phyloP scores from a whole-genome alignment of 2,113 vertebrate genomes.

The Epinephelus fuscoguttatus region DNA sequence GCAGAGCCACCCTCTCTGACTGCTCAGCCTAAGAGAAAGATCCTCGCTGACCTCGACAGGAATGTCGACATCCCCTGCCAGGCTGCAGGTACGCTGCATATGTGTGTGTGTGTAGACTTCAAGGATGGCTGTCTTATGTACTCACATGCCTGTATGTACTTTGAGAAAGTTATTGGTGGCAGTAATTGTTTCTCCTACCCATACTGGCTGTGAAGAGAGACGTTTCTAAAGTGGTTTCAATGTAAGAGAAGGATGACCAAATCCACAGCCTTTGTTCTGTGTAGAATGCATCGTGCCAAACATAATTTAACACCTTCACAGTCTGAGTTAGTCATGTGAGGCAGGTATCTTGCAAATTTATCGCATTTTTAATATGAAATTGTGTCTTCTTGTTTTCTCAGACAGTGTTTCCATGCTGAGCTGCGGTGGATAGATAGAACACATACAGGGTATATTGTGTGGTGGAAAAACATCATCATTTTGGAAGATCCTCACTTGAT shows the following conservation, averaged over 20 bases:
- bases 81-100: constrained; percentile 88
- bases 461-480: not conserved
- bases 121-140: not conserved
- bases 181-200: not conserved
- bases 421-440: not conserved
- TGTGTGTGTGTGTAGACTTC: not conserved
- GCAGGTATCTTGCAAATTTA: not conserved
- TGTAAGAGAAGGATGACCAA: not conserved
- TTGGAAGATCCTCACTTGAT: not conserved
- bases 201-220: not conserved
- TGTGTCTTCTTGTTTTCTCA: too few species aligned
- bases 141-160: not conserved
- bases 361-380: too few species aligned
- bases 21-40: constrained; percentile 84
- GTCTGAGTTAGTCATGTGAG: not conserved
- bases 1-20: constrained; percentile 91
- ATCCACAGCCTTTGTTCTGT: not conserved
- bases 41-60: constrained; percentile 88
- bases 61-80: constrained; percentile 89
- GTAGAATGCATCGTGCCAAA: not conserved
- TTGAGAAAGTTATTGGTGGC: not conserved
- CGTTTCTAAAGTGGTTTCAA: not conserved
- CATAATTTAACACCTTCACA: not conserved
- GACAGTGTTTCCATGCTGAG: not conserved
- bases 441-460: not conserved